Evolutionary conservation across 2,888 invertebrate species (phyloP).

Genomic region (Xestia sexstrigata): DNA sequence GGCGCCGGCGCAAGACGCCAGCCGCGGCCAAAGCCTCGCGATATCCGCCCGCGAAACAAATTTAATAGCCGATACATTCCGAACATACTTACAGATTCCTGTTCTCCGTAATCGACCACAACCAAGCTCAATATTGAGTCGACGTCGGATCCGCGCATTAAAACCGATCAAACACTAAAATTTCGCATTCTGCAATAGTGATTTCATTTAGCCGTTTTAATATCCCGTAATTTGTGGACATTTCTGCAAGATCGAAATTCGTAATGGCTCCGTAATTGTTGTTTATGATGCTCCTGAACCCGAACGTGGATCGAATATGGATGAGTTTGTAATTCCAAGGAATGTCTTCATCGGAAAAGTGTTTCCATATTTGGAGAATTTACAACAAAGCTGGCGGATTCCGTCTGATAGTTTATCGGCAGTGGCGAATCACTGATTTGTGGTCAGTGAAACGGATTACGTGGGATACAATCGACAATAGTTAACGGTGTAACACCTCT

Average conservation of each 20-base stretch:
- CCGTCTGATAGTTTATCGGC: conserved; percentile 19
- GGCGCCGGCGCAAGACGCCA: conserved; percentile 81
- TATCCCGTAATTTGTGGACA: conserved; percentile 50
- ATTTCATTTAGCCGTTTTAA: conserved; percentile 54
- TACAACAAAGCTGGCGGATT: conserved; percentile 32
- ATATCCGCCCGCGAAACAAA: conserved; percentile 78
- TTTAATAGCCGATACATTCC: conserved; percentile 86
- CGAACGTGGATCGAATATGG: conserved; percentile 33
- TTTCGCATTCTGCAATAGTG: conserved; percentile 48
- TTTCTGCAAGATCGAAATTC: conserved; percentile 36
- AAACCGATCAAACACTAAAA: conserved; percentile 50
- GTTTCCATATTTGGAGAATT: conserved; percentile 22
- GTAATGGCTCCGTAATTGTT: conserved; percentile 44
- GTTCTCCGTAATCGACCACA: conserved; percentile 76
- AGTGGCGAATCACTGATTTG: conserved; percentile 31
- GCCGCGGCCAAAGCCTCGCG: conserved; percentile 68
- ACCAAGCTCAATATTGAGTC: conserved; percentile 74
- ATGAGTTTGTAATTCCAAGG: conserved; percentile 33
- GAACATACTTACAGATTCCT: conserved; percentile 80
- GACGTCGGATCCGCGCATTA: conserved; percentile 71
- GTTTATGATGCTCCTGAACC: conserved; percentile 43
- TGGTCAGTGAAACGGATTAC: conserved; percentile 45
- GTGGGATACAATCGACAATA: conserved; percentile 53
- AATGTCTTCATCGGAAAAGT: conserved; percentile 30
- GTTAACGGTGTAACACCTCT: conserved; percentile 63